A percentile compares a stretch with the other conserved stretches of the same genome.
Conservation (phyloP, 2,888 invertebrate genomes). For the Drosophila yooni region DNA sequence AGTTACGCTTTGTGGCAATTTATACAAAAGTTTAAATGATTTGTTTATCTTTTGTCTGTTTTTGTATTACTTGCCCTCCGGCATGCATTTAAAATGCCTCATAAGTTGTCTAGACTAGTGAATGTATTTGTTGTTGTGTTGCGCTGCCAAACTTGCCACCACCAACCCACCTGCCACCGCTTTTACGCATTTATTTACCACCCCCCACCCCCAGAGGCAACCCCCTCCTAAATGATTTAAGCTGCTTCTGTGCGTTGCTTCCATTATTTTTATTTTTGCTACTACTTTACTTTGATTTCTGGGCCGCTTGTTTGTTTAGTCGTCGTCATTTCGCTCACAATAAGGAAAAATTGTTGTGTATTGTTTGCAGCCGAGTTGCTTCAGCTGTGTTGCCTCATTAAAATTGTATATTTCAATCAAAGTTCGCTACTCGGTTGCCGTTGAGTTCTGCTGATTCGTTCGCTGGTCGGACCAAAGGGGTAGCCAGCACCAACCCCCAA, state of each 20-base stretch:
- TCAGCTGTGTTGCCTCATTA: slow-evolving; percentile 67
- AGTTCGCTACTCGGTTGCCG: slow-evolving; percentile 61
- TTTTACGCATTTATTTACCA: neutral
- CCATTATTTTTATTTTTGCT: slow-evolving; percentile 16
- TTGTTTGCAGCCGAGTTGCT: slow-evolving; percentile 46
- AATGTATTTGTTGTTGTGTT: slow-evolving; percentile 26
- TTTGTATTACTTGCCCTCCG: slow-evolving; percentile 28
- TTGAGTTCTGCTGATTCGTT: slow-evolving; percentile 12
- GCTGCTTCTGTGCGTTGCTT: slow-evolving; percentile 33
- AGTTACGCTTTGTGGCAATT: slow-evolving; percentile 16
- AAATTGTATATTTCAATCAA: slow-evolving; percentile 81
- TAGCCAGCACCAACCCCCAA: slow-evolving; percentile 4
- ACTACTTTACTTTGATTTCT: slow-evolving; percentile 59
- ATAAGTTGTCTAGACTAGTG: slow-evolving; percentile 53
- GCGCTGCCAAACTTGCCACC: slow-evolving; percentile 10
- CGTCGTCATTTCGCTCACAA: slow-evolving; percentile 27
- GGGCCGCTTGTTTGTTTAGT: slow-evolving; percentile 54
- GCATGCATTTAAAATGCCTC: slow-evolving; percentile 59
- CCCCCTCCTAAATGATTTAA: slow-evolving; percentile 30
- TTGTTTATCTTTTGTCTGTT: slow-evolving; percentile 54
- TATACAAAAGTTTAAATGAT: slow-evolving; percentile 29
- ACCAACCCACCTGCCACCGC: neutral
- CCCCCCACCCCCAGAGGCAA: neutral
- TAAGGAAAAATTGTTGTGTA: slow-evolving; percentile 50
- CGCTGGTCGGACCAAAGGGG: slow-evolving; percentile 13